Evolutionary conservation across 2,888 invertebrate species (phyloP).

Genomic region (Achlya flavicornis): DNA sequence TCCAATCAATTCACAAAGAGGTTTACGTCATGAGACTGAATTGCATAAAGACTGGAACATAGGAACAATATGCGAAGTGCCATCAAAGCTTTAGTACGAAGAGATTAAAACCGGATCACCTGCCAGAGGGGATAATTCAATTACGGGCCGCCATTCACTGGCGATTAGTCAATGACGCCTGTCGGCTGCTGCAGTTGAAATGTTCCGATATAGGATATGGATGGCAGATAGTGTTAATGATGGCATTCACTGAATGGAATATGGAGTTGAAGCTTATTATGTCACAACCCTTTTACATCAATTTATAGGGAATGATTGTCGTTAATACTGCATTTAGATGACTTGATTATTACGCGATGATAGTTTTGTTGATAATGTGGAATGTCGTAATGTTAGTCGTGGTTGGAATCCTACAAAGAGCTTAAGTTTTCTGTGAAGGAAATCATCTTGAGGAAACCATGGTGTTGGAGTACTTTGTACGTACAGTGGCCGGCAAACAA

Average conservation of each 20-base stretch:
- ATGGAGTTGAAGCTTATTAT: not conserved
- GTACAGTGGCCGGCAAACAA: too few relatives aligned
- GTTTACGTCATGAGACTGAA: too few relatives aligned
- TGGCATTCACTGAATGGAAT: not conserved
- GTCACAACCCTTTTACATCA: not conserved
- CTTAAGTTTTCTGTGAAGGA: too few relatives aligned
- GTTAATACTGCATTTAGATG: too few relatives aligned
- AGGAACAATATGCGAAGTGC: not conserved
- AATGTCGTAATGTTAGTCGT: too few relatives aligned
- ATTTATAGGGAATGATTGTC: not conserved
- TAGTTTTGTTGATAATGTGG: too few relatives aligned
- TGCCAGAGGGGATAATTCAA: slow-evolving; percentile 7
- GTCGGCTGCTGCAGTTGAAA: not conserved
- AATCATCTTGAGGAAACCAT: too few relatives aligned
- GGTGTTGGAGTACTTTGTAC: too few relatives aligned
- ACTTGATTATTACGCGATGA: too few relatives aligned
- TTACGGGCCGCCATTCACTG: slow-evolving; percentile 24
- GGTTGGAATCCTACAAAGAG: too few relatives aligned
- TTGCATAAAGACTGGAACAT: too few relatives aligned
- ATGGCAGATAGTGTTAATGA: not conserved
- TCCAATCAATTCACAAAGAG: too few relatives aligned
- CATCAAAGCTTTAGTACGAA: not conserved
- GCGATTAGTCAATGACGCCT: slow-evolving; percentile 17
- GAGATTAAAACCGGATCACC: not conserved
- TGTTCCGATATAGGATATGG: not conserved